Percentiles rank a stretch among this genome's conserved stretches.
Conservation (phyloP, 2,888 invertebrate genomes). For the Syrista parreyssii region DNA sequence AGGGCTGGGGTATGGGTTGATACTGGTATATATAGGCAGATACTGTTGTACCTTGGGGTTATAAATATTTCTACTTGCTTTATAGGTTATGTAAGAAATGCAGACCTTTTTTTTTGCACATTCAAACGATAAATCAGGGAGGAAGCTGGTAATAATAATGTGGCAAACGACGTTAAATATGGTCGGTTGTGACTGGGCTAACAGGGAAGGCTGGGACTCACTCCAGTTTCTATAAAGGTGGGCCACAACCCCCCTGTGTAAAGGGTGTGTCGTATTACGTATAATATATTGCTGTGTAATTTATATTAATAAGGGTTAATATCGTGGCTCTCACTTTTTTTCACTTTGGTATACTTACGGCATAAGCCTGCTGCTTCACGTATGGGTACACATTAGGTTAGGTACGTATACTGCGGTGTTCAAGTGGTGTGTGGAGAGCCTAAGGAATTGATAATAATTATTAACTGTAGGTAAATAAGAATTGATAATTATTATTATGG, state of each 20-base stretch:
- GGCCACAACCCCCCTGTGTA: conserved; percentile 23
- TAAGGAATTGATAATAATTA: background rate
- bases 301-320: conserved; percentile 26
- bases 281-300: conserved; percentile 32
- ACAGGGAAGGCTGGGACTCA: conserved; percentile 40
- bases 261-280: conserved; percentile 28
- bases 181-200: conserved; percentile 44
- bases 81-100: background rate
- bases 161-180: conserved; percentile 47
- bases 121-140: conserved; percentile 36
- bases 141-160: conserved; percentile 47
- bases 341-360: background rate
- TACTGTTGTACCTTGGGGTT: background rate
- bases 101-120: background rate
- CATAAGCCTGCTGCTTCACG: background rate
- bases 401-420: background rate
- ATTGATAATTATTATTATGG: background rate
- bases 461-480: too few species aligned
- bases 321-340: background rate
- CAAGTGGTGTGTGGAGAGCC: background rate
- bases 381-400: background rate
- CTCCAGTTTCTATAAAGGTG: conserved; percentile 33
- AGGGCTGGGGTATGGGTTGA: background rate
- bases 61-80: background rate
- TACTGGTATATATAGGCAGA: background rate